Evolutionary conservation across 2,888 invertebrate genomes (phyloP), one percentile per base, ranked within the genome.

Genomic region (Oligia latruncula): DNA sequence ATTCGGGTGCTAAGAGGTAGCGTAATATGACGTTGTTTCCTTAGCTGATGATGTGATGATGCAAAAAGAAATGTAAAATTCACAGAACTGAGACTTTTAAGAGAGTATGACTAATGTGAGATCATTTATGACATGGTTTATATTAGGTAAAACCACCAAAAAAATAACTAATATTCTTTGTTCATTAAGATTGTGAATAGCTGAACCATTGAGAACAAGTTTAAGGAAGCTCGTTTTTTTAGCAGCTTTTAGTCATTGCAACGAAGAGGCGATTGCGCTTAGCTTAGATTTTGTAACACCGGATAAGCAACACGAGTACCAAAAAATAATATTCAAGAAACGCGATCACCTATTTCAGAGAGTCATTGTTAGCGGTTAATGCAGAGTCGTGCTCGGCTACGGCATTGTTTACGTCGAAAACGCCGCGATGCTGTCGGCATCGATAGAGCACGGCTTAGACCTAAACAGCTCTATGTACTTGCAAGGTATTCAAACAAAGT

Each of bases 201-300:
- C 66, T 40, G 40, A 62, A 62, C 71, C 17, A 71, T 40, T 71
- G 62, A 62, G 35, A 71, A 62, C 1, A 11, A 15, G 40, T 29
- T 46, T 17, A 11, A 68, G 5, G 17, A 29, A 29, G 20, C 20
- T 29, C 29, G 4, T 46, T 46, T 29, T 72, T n/a, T 20, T 43
- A 65, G 40, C 11, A 3, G n/a, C 1, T 43, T 40, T n/a, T n/a
- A 62, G 17, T 71, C 11, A 9, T 43, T 71, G n/a, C 43, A 43
- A 65, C 2, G n/a, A n/a, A 43, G 65, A 20, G 17, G 23, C 40
- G n/a, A 71, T n/a, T 71, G 43, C n/a, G 20, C 65, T 65, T 20
- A 67, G 20, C 65, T 65, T 20, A 67, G 20, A 4, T 68, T 72
- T 67, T n/a, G 20, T 29, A 68, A 72, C 20, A 67, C 43, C n/a